These are phyloP conservation scores for Heliconius himera DNA, from an alignment of 1,140 invertebrate species.

Conservation along the genomic window DNA sequence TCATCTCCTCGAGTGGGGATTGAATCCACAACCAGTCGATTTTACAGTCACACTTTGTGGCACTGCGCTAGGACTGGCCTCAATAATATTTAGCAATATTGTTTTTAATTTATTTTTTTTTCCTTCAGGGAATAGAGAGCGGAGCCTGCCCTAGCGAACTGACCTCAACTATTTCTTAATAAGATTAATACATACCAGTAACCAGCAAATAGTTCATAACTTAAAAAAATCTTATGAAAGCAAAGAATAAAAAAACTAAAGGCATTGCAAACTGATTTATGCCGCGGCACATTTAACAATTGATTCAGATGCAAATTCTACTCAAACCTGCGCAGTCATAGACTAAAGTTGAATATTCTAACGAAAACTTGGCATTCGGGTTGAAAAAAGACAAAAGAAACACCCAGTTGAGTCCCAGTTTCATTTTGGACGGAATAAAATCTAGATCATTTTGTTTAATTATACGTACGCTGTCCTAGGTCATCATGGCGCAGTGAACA, in stretches of 20 bases:
- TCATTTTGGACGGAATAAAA: background rate
- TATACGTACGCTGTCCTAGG: background rate
- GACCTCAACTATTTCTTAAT: background rate
- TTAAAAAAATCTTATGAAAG: background rate
- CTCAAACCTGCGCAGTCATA: conserved; percentile 7
- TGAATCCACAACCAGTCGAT: too few species aligned
- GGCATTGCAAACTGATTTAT: background rate
- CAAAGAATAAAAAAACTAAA: background rate
- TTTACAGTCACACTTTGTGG: too few species aligned
- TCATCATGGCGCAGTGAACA: background rate
- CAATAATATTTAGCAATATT: too few species aligned
- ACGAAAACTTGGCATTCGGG: conserved; percentile 5
- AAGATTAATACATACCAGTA: too few species aligned
- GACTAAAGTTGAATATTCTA: conserved; percentile 1
- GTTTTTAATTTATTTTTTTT: too few species aligned
- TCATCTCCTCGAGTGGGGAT: too few species aligned
- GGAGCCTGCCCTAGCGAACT: too few species aligned
- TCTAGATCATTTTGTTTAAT: conserved; percentile 7
- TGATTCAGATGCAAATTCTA: conserved; percentile 11
- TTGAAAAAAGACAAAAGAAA: conserved; percentile 3
- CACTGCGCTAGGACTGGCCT: too few species aligned
- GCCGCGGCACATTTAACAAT: conserved; percentile 13
- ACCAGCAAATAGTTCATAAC: too few species aligned
- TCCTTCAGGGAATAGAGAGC: too few species aligned
- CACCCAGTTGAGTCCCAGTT: background rate